Evolutionary conservation across 2,113 vertebrate genomes (phyloP), one percentile per base, ranked within the genome.

Genomic region (Furnarius figulus): DNA sequence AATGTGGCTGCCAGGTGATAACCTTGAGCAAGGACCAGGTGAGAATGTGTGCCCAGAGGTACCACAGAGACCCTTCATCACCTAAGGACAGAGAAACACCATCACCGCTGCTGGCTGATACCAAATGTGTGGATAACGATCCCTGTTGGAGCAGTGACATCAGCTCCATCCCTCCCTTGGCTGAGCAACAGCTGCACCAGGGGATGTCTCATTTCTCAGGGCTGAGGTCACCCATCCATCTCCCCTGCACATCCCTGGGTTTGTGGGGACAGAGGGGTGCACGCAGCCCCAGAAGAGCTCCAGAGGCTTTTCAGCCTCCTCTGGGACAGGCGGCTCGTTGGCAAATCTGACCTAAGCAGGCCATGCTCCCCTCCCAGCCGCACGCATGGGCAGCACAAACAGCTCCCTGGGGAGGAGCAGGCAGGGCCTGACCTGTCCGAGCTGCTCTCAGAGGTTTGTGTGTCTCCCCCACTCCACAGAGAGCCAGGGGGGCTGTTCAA

Each of bases 301-400:
- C 6, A 20, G 58, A 21, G 61, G 47, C 56, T 80, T 58, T 2
- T 2, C 55, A 76, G 79, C 24, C 62, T 61, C 83, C 12, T 0
- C 44, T 14, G 62, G 61, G 75, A 89, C 59, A 18, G 22, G 12
- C 56, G 77, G 6, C 84, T 94, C 39, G 0, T 94, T 0, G 1
- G 17, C 0, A 62, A 96, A 80, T 91, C 91, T 97, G 96, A 95
- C 70, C 68, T 94, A 81, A 97, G 20, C 68, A 9, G 67, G 49
- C 21, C 4, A 1, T 6, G 12, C 52, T 59, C 65, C 77, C 37
- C 11, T 66, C 5, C 3, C 16, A 4, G 9, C 17, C 37, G 8
- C 6, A 18, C 17, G 7, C 17, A 8, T 18, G 19, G 44, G 44
- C 44, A 1, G 35, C 78, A 68, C 79, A 80, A 93, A 90, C 0